Percentiles rank a stretch among this genome's conserved stretches.
phyloP scores from a whole-genome alignment of 2,888 invertebrate species.

The Panzeria rudis region DNA sequence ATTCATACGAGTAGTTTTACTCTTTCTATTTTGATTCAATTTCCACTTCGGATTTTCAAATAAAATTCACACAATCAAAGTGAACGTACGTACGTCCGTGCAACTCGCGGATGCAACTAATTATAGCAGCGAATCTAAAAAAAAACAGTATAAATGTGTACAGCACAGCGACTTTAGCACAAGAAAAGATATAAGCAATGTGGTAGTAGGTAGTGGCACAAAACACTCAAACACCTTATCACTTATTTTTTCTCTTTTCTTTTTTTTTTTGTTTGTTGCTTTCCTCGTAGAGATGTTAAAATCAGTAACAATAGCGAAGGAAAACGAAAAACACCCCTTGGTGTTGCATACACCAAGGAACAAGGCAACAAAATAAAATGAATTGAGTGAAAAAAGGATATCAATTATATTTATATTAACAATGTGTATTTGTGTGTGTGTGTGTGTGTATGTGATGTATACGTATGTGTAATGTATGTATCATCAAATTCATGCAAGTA shows the following conservation, averaged over 20 bases:
- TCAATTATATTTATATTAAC: slow-evolving; percentile 53
- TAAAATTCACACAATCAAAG: slow-evolving; percentile 58
- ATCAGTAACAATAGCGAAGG: slow-evolving; percentile 37
- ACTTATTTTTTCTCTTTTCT: not conserved
- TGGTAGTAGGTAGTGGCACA: not conserved
- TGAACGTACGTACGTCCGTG: slow-evolving; percentile 11
- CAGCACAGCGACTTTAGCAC: not conserved
- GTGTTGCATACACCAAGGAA: slow-evolving; percentile 3
- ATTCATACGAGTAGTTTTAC: slow-evolving; percentile 56
- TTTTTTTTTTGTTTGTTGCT: not conserved
- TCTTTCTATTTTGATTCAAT: slow-evolving; percentile 66
- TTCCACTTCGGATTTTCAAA: slow-evolving; percentile 69
- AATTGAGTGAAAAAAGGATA: slow-evolving; percentile 69
- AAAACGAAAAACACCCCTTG: slow-evolving; percentile 61
- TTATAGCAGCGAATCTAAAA: slow-evolving; percentile 52
- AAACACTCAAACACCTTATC: slow-evolving; percentile 39
- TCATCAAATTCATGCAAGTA: slow-evolving; percentile 31
- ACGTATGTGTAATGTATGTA: slow-evolving; percentile 5
- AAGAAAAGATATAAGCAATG: slow-evolving; percentile 9
- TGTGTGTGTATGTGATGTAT: not conserved
- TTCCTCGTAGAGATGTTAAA: slow-evolving; percentile 31
- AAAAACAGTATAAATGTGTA: not conserved
- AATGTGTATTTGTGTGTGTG: not conserved
- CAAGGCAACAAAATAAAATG: slow-evolving; percentile 19
- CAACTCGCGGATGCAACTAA: slow-evolving; percentile 68